phyloP scores from a whole-genome alignment of 2,113 vertebrate genomes.

The Emydocephalus ijimae region DNA sequence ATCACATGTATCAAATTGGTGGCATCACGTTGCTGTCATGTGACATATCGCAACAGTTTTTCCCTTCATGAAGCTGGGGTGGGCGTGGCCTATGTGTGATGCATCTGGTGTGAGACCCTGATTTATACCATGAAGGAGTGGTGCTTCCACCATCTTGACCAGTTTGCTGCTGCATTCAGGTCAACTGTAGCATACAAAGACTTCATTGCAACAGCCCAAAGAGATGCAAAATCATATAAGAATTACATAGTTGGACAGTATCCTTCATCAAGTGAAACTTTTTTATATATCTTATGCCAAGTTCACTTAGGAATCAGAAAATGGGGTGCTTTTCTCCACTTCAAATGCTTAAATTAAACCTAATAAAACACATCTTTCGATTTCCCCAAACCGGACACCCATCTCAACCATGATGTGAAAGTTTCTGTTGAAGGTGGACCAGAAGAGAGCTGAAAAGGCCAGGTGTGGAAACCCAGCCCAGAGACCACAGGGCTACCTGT shows the following conservation, averaged over 20 bases:
- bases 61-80: no score
- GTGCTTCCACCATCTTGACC: neutral
- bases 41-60: no score
- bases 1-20: no score
- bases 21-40: no score
- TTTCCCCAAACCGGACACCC: neutral
- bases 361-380: neutral
- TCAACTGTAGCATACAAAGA: neutral
- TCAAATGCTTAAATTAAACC: neutral
- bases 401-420: neutral
- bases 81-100: no score
- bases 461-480: neutral
- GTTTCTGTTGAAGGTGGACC: neutral
- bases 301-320: neutral
- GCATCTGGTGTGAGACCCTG: no score
- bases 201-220: neutral
- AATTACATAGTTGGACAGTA: neutral
- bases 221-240: neutral
- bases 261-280: neutral
- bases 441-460: neutral
- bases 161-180: neutral
- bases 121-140: neutral
- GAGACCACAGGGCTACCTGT: neutral
- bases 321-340: neutral
- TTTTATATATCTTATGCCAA: neutral